Conservation (phyloP, 2,888 invertebrate genomes). For the Bedellia somnulentella region DNA sequence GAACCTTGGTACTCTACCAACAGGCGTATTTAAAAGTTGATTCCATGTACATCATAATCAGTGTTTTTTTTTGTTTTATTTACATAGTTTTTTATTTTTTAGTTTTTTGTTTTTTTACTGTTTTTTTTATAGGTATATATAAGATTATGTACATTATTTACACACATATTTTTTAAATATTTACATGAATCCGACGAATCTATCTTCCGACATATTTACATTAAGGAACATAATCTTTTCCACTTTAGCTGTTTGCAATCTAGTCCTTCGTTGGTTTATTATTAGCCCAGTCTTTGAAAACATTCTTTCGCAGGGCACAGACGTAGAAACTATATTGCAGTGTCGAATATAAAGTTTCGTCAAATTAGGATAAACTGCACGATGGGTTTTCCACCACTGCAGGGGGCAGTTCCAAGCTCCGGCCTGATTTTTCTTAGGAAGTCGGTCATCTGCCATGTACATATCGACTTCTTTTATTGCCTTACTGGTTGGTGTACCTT, state of each 20-base stretch:
- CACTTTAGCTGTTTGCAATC: conserved; percentile 2
- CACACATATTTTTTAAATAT: no score
- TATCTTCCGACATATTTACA: no score
- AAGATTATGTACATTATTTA: no score
- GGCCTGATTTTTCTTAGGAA: conserved; percentile 1
- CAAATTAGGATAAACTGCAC: conserved; percentile 3
- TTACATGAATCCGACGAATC: no score
- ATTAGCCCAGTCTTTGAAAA: conserved; percentile 3
- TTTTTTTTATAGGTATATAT: no score
- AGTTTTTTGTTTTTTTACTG: no score
- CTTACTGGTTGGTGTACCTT: conserved; percentile 2
- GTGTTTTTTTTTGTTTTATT: no score
- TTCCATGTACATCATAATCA: no score
- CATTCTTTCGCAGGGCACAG: conserved; percentile 4
- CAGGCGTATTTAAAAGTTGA: no score
- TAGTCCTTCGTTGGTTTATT: conserved; percentile 2
- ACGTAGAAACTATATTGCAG: conserved; percentile 4
- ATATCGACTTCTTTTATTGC: conserved; percentile 5
- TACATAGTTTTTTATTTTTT: no score
- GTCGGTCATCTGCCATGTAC: conserved; percentile 1
- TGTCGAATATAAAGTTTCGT: not conserved
- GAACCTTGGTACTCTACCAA: no score
- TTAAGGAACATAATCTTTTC: conserved; percentile 1
- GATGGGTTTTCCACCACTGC: conserved; percentile 3
- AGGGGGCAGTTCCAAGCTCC: conserved; percentile 3